Base-by-base conservation (phyloP, 2,113 vertebrate species). In the Psittacus erithacus region DNA sequence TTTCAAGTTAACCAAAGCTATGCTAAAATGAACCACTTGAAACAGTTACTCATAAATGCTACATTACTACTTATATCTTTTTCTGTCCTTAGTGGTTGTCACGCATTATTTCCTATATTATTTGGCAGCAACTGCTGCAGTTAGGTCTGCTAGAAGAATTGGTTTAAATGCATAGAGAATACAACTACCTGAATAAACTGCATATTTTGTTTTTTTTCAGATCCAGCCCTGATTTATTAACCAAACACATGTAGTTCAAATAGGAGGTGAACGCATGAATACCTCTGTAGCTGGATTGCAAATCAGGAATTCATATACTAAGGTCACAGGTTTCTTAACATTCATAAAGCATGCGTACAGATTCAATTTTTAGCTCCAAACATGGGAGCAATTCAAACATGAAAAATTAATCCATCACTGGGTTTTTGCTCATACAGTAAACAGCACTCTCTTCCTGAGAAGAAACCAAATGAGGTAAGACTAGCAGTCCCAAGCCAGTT, bases 251-350 rank as follows among this genome's bases (percentile, higher is more conserved):
- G 1, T 31, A 63, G 84, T 95, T 97, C 81, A 91, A 92, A 86
- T 39, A 60, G 60, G 33, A 91, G 29, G 46, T 43, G 64, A 91
- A 92, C 1, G 11, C 20, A 59, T 71, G 43, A 80, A 90, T 88
- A 88, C 47, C 9, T 75, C 65, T 93, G 41, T 67, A 82, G 64
- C 55, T 92, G 82, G 88, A 64, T 8, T 60, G 20, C 23, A 83
- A 93, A 95, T 88, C 52, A 83, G 20, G 29, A 86, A 67, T 90
- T 92, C 47, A 74, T 81, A 73, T 50, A 71, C 55, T 88, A 92
- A 84, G 82, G 80, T 92, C 62, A 96, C 73, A 86, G 77, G 28
- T 92, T 92, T 84, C 47, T 90, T 92, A 94, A 49, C 57, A 83
- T 93, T 92, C 82, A 93, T 74, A 86, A 83, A 90, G 35, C 71